A percentile compares a stretch with the other conserved stretches of the same genome.
Conservation (phyloP, 2,888 invertebrate genomes). For the Latrodectus hesperus region DNA sequence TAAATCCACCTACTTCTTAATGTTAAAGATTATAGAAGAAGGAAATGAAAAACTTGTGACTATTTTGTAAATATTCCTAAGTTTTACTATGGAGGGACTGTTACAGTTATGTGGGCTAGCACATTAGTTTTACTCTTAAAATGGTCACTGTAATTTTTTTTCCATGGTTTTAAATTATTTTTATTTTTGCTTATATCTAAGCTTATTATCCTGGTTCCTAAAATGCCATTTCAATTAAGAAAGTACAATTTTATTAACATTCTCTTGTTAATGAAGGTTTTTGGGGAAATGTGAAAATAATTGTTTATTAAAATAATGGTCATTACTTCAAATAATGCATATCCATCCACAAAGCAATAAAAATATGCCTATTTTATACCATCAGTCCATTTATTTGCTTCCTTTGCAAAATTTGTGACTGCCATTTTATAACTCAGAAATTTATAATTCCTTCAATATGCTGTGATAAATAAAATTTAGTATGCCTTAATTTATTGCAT, state of each 20-base stretch:
- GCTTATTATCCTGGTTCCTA: not conserved
- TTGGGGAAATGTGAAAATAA: too few species aligned
- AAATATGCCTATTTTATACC: too few species aligned
- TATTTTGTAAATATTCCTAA: not conserved
- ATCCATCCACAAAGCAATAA: too few species aligned
- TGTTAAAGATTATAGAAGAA: not conserved
- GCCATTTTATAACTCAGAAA: too few species aligned
- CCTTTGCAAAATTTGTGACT: too few species aligned
- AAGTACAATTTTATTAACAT: not conserved
- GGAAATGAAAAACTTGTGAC: not conserved
- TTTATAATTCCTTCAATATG: too few species aligned
- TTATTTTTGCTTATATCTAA: not conserved
- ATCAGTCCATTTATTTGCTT: too few species aligned
- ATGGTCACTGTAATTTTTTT: constrained; percentile 1
- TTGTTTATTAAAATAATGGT: too few species aligned
- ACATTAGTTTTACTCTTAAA: not conserved
- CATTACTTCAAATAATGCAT: too few species aligned
- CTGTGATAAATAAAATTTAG: too few species aligned
- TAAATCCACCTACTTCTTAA: constrained; percentile 60
- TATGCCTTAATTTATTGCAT: too few species aligned
- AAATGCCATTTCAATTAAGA: not conserved
- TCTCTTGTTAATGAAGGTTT: not conserved
- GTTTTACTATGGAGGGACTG: not conserved
- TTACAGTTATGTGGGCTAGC: not conserved
- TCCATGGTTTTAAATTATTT: constrained; percentile 3